These are phyloP conservation scores for Eutolmus rufibarbis DNA, from an alignment of 2,888 invertebrate genomes.

Conservation along the genomic window DNA sequence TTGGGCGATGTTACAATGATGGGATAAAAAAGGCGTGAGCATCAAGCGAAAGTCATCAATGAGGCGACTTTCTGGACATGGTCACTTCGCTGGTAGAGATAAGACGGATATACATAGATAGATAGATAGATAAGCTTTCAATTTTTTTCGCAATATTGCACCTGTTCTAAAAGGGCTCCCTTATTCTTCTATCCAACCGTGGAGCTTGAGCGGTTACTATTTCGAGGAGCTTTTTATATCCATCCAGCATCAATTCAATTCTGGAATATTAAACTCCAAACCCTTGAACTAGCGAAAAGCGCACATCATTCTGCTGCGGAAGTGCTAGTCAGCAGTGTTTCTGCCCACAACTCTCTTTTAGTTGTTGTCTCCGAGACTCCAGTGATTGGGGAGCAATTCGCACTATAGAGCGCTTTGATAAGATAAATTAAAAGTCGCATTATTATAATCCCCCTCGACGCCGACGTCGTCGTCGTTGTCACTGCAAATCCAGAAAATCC, in stretches of 20 bases:
- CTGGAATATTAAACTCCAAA: neutral
- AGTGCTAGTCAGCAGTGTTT: neutral
- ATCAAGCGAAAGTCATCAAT: neutral
- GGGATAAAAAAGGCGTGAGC: neutral
- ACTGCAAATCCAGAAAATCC: neutral
- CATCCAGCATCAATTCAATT: neutral
- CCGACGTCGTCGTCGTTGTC: neutral
- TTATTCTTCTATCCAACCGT: neutral
- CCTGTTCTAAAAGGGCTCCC: neutral
- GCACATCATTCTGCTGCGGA: neutral
- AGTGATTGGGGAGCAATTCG: neutral
- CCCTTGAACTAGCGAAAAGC: neutral
- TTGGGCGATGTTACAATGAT: neutral
- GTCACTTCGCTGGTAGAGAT: neutral
- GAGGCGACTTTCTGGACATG: neutral
- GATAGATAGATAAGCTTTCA: neutral
- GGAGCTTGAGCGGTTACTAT: neutral
- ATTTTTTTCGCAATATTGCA: neutral
- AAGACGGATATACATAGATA: too few relatives aligned
- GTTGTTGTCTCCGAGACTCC: neutral
- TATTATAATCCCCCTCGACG: neutral
- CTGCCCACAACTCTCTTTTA: neutral
- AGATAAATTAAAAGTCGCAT: neutral
- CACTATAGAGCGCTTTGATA: neutral
- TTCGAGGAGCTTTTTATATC: neutral